These are phyloP conservation scores for Chrysoperla carnea DNA, from an alignment of 1,140 invertebrate species.

Conservation along the genomic window DNA sequence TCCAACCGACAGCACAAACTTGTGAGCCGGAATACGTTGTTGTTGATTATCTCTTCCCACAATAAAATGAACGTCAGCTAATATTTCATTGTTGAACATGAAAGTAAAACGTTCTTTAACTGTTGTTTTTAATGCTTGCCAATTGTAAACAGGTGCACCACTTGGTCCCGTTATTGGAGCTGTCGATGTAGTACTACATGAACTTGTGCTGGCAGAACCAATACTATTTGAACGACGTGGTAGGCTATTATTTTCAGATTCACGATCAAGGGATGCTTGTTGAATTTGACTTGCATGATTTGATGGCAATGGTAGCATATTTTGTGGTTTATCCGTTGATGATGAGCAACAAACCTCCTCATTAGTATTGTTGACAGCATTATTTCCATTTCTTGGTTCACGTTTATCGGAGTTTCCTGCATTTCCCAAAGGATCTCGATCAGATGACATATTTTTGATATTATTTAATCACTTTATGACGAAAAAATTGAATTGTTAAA, in stretches of 20 bases:
- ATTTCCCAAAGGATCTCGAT: too few relatives aligned
- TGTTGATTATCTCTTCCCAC: conserved; percentile 54
- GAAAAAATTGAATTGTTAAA: too few relatives aligned
- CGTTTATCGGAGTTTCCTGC: too few relatives aligned
- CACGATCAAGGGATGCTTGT: not conserved
- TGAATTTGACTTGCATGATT: not conserved
- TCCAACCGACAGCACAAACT: conserved; percentile 65
- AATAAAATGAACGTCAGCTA: conserved; percentile 64
- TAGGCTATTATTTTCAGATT: not conserved
- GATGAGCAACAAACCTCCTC: too few relatives aligned
- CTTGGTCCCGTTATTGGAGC: not conserved
- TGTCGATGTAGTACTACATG: not conserved
- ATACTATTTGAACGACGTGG: not conserved
- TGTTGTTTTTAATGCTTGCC: conserved; percentile 51
- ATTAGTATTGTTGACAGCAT: too few relatives aligned
- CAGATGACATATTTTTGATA: too few relatives aligned
- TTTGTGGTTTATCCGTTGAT: not conserved
- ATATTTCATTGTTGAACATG: conserved; percentile 64
- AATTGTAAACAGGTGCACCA: conserved; percentile 32
- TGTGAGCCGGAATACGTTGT: conserved; percentile 64
- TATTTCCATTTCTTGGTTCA: too few relatives aligned
- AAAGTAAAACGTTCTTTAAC: conserved; percentile 61
- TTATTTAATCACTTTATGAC: too few relatives aligned
- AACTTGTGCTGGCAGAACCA: not conserved
- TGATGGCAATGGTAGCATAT: not conserved